These are phyloP conservation scores for Drosophila paracracens DNA, from an alignment of 2,888 invertebrate species.

Conservation along the genomic window DNA sequence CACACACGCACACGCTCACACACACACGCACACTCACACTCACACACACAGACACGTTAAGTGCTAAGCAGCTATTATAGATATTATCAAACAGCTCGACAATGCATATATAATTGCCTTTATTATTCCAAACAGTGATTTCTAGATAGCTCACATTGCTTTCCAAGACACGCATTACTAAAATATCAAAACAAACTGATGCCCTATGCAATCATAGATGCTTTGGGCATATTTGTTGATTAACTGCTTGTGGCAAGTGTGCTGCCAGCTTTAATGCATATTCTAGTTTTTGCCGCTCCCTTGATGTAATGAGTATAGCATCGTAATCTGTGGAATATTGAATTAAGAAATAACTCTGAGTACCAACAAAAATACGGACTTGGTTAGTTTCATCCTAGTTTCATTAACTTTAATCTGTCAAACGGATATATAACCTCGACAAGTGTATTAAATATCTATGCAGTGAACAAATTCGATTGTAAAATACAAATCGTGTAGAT, in stretches of 20 bases:
- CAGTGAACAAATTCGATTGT: background rate
- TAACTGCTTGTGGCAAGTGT: background rate
- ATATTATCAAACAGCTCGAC: conserved; percentile 29
- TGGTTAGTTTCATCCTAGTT: background rate
- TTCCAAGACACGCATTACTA: background rate
- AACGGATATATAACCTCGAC: background rate
- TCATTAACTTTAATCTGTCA: background rate
- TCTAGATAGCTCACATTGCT: background rate
- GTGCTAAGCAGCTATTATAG: conserved; percentile 17
- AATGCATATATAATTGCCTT: conserved; percentile 2
- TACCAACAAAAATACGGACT: background rate
- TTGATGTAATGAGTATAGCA: background rate
- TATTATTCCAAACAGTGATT: conserved; percentile 6
- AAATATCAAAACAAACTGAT: background rate
- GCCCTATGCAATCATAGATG: background rate
- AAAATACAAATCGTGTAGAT: background rate
- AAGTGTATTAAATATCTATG: background rate
- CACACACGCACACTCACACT: background rate
- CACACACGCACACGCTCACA: background rate
- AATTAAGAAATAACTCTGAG: background rate
- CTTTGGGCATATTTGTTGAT: background rate
- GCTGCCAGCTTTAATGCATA: background rate
- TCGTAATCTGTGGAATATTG: background rate
- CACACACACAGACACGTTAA: background rate
- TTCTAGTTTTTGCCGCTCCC: background rate